A percentile compares a stretch with the other conserved stretches of the same genome.
phyloP scores from a whole-genome alignment of 2,888 invertebrate species.

The Aethes cnicana region DNA sequence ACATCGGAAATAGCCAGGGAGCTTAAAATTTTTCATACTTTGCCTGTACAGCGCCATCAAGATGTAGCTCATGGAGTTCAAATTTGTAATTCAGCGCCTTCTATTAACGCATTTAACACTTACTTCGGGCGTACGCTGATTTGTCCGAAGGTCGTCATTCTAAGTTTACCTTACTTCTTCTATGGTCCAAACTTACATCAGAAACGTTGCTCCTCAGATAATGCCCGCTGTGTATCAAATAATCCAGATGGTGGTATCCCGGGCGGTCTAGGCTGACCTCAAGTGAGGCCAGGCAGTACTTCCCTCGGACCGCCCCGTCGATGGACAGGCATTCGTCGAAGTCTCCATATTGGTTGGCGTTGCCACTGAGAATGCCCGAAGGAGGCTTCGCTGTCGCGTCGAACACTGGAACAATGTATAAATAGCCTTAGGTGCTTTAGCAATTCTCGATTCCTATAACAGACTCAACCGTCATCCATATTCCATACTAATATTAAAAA shows the following conservation, averaged over 20 bases:
- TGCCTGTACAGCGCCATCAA: too few relatives aligned
- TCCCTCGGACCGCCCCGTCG: conserved; percentile 79
- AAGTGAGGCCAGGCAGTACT: conserved; percentile 85
- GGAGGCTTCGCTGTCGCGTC: conserved; percentile 88
- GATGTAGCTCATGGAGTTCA: too few relatives aligned
- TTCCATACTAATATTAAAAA: too few relatives aligned
- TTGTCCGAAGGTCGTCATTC: too few relatives aligned
- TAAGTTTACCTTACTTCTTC: too few relatives aligned
- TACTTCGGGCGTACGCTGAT: too few relatives aligned
- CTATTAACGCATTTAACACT: too few relatives aligned
- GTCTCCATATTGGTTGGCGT: conserved; percentile 87
- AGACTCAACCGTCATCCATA: too few relatives aligned
- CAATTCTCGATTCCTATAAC: too few relatives aligned
- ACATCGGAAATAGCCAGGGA: too few relatives aligned
- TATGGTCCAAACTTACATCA: conserved; percentile 79
- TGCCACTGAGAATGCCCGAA: conserved; percentile 86
- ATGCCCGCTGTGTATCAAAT: conserved; percentile 77
- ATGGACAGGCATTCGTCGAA: conserved; percentile 85
- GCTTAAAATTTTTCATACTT: too few relatives aligned
- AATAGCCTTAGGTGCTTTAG: neutral
- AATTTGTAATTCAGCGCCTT: too few relatives aligned
- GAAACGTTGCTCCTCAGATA: conserved; percentile 77
- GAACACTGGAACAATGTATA: conserved; percentile 84
- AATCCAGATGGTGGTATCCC: conserved; percentile 59
- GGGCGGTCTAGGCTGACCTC: conserved; percentile 60